Evolutionary conservation across 1,140 invertebrate genomes (phyloP), one percentile per base, ranked within the genome.

Genomic region (Scaptomyza pallida): DNA sequence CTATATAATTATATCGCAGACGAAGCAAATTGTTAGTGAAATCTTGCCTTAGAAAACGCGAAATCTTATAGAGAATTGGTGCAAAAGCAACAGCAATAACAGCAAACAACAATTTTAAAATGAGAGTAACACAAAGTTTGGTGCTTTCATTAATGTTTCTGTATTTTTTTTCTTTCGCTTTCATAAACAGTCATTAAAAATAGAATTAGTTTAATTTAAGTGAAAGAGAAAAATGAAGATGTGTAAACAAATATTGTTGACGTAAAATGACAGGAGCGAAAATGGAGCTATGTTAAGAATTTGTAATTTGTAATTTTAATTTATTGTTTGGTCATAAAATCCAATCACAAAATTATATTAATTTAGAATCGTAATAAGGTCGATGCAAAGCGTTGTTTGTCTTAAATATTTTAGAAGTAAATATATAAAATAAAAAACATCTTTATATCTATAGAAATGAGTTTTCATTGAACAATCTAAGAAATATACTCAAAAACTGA

Each of bases 111-210:
- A 33, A 51, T 43, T 15, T 21, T 16, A 6, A 40, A 40, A 40
- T 40, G 15, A 48, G 33, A 30, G 57, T 44, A 61, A 73, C 69
- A 68, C 52, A 72, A 63, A 69, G 64, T 62, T 44, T 64, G 89
- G 89, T 90, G 89, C 89, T 90, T 89, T 71, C 78, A 79, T 56
- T 48, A 68, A 73, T 44, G 54, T 63, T 75, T 51, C 64, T 70
- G 62, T 78, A 69, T 43, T 8, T 56, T 75, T 75, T 57, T 65
- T 77, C 68, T 75, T 78, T 77, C 71, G 61, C 55, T 88, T 88
- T 82, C 85, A 74, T 71, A 75, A 88, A 89, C 83, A 88, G 82
- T 88, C 83, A 88, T 88, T 86, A 88, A 61, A 82, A 82, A 89
- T 85, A 71, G 61, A 57, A 65, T 67, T 78, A 88, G 82, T 88